phyloP scores from a whole-genome alignment of 2,888 invertebrate genomes.

The Criorhina ranunculi region DNA sequence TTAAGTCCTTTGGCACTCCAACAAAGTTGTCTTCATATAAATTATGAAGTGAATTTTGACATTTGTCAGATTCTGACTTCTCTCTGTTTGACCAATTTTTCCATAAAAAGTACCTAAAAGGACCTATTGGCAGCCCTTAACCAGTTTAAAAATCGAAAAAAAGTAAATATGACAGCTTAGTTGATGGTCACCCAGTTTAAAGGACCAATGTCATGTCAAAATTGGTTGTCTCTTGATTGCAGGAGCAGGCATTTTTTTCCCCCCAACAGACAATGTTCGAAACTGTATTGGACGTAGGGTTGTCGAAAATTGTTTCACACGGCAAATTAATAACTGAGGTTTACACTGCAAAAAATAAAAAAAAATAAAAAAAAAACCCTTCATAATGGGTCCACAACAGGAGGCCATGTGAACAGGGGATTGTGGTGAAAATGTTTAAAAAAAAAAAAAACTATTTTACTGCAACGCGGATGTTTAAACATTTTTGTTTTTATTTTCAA shows the following conservation, averaged over 20 bases:
- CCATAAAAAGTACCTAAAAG: no score
- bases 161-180: background rate
- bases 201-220: constrained; percentile 23
- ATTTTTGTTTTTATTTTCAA: constrained; percentile 24
- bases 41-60: no score
- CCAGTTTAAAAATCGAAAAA: background rate
- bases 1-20: no score
- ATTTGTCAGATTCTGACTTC: no score
- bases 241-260: background rate
- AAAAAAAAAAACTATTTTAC: background rate
- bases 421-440: no score
- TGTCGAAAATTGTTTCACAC: constrained; percentile 20
- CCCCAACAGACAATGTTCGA: background rate
- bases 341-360: constrained; percentile 16
- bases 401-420: no score
- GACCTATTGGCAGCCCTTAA: background rate
- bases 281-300: background rate
- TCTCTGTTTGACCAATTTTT: no score
- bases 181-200: background rate
- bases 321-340: constrained; percentile 54
- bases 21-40: no score
- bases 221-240: constrained; percentile 4
- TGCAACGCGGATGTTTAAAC: constrained; percentile 3
- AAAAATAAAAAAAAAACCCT: background rate
- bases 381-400: constrained; percentile 10